phyloP scores from a whole-genome alignment of 1,140 invertebrate species.

The Drosophila mayri region DNA sequence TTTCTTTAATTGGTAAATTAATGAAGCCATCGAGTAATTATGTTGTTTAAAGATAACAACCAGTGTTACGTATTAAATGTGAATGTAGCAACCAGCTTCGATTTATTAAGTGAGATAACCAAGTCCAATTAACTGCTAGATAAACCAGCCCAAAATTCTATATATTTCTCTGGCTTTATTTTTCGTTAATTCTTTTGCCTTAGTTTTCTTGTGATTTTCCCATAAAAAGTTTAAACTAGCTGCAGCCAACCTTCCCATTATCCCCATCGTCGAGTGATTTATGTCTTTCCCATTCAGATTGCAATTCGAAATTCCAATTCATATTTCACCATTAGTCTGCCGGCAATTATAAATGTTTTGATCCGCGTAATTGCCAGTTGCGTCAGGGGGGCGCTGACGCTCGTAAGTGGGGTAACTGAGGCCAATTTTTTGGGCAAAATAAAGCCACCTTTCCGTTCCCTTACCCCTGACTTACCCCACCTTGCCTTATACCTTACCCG shows the following conservation, averaged over 20 bases:
- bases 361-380: slow-evolving; percentile 48
- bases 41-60: slow-evolving; percentile 4
- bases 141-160: slow-evolving; percentile 22
- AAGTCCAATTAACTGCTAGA: background rate
- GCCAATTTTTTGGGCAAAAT: slow-evolving; percentile 27
- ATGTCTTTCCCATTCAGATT: slow-evolving; percentile 35
- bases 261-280: slow-evolving; percentile 38
- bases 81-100: background rate
- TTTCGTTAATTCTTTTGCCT: background rate
- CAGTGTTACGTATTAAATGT: background rate
- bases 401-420: slow-evolving; percentile 39
- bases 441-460: slow-evolving; percentile 14
- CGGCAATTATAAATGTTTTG: slow-evolving; percentile 53
- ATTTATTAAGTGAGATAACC: background rate
- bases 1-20: slow-evolving; percentile 11
- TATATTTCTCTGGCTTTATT: background rate
- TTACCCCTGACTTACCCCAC: background rate
- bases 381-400: slow-evolving; percentile 17
- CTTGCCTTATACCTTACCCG: background rate
- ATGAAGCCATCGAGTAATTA: background rate
- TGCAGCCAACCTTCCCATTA: background rate
- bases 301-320: slow-evolving; percentile 36
- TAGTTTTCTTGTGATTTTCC: background rate
- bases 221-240: background rate
- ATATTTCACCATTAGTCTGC: slow-evolving; percentile 44